A percentile compares a stretch with the other conserved stretches of the same genome.
phyloP scores from a whole-genome alignment of 92 coral and sea anemone species.

The Epizoanthus scotinus region DNA sequence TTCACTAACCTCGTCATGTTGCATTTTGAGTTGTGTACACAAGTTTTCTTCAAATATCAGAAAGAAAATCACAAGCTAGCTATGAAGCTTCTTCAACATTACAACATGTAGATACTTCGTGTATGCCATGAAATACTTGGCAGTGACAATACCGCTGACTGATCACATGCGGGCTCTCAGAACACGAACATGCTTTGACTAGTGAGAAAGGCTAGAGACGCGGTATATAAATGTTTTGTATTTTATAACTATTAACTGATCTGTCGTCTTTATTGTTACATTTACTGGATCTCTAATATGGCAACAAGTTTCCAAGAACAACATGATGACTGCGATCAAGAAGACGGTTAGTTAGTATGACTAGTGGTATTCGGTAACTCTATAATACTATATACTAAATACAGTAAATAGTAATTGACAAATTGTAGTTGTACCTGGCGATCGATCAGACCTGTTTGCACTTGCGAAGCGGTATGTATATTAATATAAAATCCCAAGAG shows the following conservation, averaged over 20 bases:
- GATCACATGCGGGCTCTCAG: not conserved
- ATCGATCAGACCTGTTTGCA: too few relatives aligned
- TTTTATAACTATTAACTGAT: too few relatives aligned
- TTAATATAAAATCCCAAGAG: too few relatives aligned
- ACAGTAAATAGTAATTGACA: too few relatives aligned
- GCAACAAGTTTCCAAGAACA: slow-evolving; percentile 13
- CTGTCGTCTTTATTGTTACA: too few relatives aligned
- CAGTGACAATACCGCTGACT: slow-evolving; percentile 13
- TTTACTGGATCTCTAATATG: slow-evolving; percentile 2
- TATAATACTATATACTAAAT: too few relatives aligned
- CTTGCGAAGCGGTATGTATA: too few relatives aligned
- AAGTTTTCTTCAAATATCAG: not conserved
- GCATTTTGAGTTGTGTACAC: slow-evolving; percentile 57
- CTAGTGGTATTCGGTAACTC: too few relatives aligned
- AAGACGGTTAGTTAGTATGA: slow-evolving; percentile 16
- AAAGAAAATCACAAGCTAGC: not conserved
- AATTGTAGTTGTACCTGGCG: too few relatives aligned
- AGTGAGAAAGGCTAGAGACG: not conserved
- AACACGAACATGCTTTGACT: not conserved
- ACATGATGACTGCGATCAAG: slow-evolving; percentile 9
- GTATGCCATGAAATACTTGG: slow-evolving; percentile 16
- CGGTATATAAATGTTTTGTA: not conserved
- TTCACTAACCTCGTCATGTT: slow-evolving; percentile 90
- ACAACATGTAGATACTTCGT: not conserved
- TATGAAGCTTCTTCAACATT: not conserved